Conservation (phyloP, 1,140 invertebrate species). For the Micrasema longulum region DNA sequence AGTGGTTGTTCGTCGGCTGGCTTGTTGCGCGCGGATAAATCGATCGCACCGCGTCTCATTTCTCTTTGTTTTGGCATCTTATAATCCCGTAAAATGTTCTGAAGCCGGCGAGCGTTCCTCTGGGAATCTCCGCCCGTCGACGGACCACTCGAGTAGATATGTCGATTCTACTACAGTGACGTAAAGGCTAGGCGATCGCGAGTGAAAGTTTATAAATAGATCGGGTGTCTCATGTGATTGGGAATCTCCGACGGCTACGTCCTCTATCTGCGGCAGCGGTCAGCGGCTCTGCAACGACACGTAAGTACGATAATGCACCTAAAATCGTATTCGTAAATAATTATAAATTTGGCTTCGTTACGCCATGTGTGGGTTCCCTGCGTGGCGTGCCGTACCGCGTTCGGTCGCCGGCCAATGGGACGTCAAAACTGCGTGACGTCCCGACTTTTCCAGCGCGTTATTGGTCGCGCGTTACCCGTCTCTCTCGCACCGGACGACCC, state of each 20-base stretch:
- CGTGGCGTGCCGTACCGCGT: slow-evolving; percentile 39
- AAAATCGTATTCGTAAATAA: slow-evolving; percentile 37
- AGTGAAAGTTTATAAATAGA: slow-evolving; percentile 48
- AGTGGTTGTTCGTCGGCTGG: slow-evolving; percentile 41
- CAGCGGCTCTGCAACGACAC: slow-evolving; percentile 30
- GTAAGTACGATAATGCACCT: slow-evolving; percentile 28
- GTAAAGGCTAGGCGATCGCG: slow-evolving; percentile 32
- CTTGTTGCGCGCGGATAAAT: slow-evolving; percentile 40
- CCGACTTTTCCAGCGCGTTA: slow-evolving; percentile 5
- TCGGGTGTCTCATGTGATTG: slow-evolving; percentile 40
- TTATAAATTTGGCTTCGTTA: slow-evolving; percentile 29
- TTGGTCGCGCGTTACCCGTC: slow-evolving; percentile 28
- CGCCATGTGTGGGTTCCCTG: slow-evolving; percentile 41
- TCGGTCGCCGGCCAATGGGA: slow-evolving; percentile 38
- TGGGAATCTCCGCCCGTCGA: slow-evolving; percentile 27
- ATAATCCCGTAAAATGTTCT: slow-evolving; percentile 30
- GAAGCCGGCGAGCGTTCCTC: slow-evolving; percentile 36
- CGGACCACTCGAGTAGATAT: slow-evolving; percentile 11
- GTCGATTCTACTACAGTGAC: slow-evolving; percentile 37
- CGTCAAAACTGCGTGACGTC: slow-evolving; percentile 39
- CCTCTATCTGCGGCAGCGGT: slow-evolving; percentile 42
- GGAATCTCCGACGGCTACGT: slow-evolving; percentile 29
- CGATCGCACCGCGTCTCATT: slow-evolving; percentile 34
- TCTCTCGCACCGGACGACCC: slow-evolving; percentile 19
- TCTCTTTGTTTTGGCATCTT: slow-evolving; percentile 32